Percentiles rank a stretch among this genome's conserved stretches.
Evolutionary conservation across 2,888 invertebrate genomes (phyloP).

Genomic region (Cantharis lateralis): DNA sequence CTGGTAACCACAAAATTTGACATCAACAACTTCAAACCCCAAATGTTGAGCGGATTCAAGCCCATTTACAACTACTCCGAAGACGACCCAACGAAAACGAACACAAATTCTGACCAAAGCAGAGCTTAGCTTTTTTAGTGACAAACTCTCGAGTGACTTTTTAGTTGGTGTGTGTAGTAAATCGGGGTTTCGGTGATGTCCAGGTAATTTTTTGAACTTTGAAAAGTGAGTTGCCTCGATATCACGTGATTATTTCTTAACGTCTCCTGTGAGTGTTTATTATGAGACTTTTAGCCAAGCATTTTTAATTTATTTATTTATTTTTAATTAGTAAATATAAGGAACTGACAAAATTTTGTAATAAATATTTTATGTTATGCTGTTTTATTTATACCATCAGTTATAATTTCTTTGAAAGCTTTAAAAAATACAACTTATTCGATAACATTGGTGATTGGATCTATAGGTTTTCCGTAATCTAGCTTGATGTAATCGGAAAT

Average conservation of each 20-base stretch:
- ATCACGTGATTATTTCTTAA: not conserved
- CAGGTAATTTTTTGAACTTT: not conserved
- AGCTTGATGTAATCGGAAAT: slow-evolving; percentile 56
- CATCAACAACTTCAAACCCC: slow-evolving; percentile 69
- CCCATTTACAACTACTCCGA: slow-evolving; percentile 63
- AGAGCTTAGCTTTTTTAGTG: not conserved
- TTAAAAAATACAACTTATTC: too few species aligned
- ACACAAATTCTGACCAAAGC: not conserved
- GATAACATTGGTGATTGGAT: not conserved
- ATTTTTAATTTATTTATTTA: not conserved
- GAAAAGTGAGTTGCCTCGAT: not conserved
- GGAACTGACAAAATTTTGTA: not conserved
- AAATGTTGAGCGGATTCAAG: slow-evolving; percentile 70
- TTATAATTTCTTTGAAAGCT: too few species aligned
- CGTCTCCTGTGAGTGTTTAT: not conserved
- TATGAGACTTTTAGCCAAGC: not conserved
- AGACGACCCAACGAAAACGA: slow-evolving; percentile 26
- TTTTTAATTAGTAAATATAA: not conserved
- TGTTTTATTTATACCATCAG: not conserved
- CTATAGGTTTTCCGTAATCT: not conserved
- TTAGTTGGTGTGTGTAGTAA: not conserved
- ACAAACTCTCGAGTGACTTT: not conserved
- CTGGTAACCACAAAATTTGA: slow-evolving; percentile 62
- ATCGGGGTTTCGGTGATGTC: not conserved
- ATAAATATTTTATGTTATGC: not conserved